Percentiles rank a stretch among this genome's conserved stretches.
These are phyloP conservation scores for Drosophila koepferae DNA, from an alignment of 2,888 invertebrate species.

Conservation along the genomic window DNA sequence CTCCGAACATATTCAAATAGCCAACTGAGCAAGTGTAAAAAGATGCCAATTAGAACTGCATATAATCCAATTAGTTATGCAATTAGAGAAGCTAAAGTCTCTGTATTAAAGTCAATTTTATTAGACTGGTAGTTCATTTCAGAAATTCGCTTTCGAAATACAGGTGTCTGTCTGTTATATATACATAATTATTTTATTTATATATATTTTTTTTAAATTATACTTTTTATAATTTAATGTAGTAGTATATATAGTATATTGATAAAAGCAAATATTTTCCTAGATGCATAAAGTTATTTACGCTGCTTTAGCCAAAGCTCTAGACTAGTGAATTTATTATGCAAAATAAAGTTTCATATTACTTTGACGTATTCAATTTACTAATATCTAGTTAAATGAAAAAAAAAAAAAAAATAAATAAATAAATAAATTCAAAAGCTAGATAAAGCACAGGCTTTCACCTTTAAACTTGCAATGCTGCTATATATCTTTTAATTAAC, in stretches of 20 bases:
- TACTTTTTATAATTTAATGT: too few relatives aligned
- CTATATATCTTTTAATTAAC: slow-evolving; percentile 32
- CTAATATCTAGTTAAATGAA: too few relatives aligned
- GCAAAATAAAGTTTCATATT: not conserved
- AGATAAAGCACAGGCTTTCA: not conserved
- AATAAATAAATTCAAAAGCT: not conserved
- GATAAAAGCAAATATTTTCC: too few relatives aligned
- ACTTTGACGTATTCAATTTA: not conserved
- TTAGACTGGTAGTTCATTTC: not conserved
- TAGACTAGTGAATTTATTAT: not conserved
- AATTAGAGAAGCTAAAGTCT: not conserved
- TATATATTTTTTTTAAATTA: too few relatives aligned
- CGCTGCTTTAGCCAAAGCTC: too few relatives aligned
- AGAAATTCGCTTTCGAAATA: not conserved
- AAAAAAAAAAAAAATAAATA: too few relatives aligned
- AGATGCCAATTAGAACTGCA: not conserved
- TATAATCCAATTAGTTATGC: not conserved
- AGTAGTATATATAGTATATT: too few relatives aligned
- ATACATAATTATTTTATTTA: too few relatives aligned
- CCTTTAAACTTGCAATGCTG: not conserved
- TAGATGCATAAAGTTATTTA: too few relatives aligned
- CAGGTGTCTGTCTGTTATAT: too few relatives aligned
- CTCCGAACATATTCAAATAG: not conserved
- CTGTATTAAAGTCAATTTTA: too few relatives aligned
- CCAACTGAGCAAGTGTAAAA: not conserved